Percentiles rank a stretch among this genome's conserved stretches.
phyloP scores from a whole-genome alignment of 2,797 vertebrate genomes.

The Lutjanus campechanus region DNA sequence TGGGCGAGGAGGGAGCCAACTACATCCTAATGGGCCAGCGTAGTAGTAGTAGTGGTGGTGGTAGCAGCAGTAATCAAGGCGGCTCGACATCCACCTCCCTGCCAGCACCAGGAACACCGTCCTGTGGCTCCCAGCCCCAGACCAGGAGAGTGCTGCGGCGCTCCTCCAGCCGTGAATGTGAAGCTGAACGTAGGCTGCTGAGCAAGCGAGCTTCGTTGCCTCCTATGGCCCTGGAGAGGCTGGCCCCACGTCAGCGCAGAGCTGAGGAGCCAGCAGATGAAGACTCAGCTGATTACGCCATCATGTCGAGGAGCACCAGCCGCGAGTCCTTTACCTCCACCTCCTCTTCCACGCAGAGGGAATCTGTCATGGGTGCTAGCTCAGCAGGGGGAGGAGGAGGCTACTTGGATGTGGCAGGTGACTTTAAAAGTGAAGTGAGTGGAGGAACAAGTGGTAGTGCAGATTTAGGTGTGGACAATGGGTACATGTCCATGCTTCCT shows the following conservation, averaged over 20 bases:
- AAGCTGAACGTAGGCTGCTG: slow-evolving; percentile 82
- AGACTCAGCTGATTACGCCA: slow-evolving; percentile 85
- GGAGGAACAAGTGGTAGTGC: slow-evolving; percentile 51
- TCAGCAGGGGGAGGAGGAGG: slow-evolving; percentile 63
- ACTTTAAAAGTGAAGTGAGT: slow-evolving; percentile 74
- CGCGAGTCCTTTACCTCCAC: slow-evolving; percentile 80
- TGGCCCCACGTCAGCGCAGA: slow-evolving; percentile 72
- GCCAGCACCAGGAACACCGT: slow-evolving; percentile 59
- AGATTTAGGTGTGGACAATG: slow-evolving; percentile 80
- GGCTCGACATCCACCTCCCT: slow-evolving; percentile 61
- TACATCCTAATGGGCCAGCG: slow-evolving; percentile 88
- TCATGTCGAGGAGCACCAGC: slow-evolving; percentile 87
- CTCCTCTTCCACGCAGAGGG: slow-evolving; percentile 70
- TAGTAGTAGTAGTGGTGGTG: slow-evolving; percentile 17
- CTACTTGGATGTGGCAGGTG: slow-evolving; percentile 83
- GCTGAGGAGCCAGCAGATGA: slow-evolving; percentile 81
- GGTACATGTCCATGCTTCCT: slow-evolving; percentile 89
- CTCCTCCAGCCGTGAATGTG: slow-evolving; percentile 83
- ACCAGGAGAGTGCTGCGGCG: slow-evolving; percentile 83
- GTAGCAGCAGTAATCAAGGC: slow-evolving; percentile 58
- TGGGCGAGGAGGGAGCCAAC: slow-evolving; percentile 81
- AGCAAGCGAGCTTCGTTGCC: slow-evolving; percentile 88
- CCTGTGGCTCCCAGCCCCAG: slow-evolving; percentile 65
- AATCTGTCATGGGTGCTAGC: slow-evolving; percentile 61
- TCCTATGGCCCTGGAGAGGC: slow-evolving; percentile 85